Base-by-base conservation (phyloP, 2,113 vertebrate genomes). In the Nesogale talazaci region DNA sequence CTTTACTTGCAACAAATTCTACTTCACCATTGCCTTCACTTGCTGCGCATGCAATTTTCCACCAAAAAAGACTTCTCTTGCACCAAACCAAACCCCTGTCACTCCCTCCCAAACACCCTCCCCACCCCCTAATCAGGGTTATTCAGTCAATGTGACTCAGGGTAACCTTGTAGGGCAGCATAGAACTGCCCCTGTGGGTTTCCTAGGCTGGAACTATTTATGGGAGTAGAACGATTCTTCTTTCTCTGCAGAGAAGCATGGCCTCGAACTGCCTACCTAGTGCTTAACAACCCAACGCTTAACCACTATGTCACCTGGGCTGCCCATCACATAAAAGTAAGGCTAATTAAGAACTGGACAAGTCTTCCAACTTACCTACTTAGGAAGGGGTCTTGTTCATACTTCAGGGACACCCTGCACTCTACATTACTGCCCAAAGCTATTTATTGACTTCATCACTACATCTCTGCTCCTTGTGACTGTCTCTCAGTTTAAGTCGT, bases 361-460 rank as follows among this genome's bases (percentile, higher is more conserved):
- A 10, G 15, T 12, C 27, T 67, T 63, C 65, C 15, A 29, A 15
- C 65, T 67, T 67, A 67, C 65, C 27, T 15, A 67, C 29, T 67
- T 67, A 67, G 27, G 10, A 67, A 67, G 11, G 15, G 29, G 31
- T 67, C 65, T 67, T 67, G 29, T 67, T 67, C 29, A 31, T 67
- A 67, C 29, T 10, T 11, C 7, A 23, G 61, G 23, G 61, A 63
- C 59, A 15, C 11, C 65, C 7, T 67, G 8, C 23, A 63, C 69
- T 91, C 38, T 77, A 31, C 38, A 88, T 79, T 85, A 94, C 16
- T 75, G 81, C 57, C 87, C 25, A 89, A 89, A 92, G n/a, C 86
- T 89, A 75, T 91, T 83, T 94, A 70, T 80, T 88, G 63, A 91
- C 27, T 12, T 17, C 0, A 14, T 56, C 22, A 42, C 57, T 57